These are phyloP conservation scores for Malacoctenus gilli DNA, from an alignment of 2,797 vertebrate species.

Conservation along the genomic window DNA sequence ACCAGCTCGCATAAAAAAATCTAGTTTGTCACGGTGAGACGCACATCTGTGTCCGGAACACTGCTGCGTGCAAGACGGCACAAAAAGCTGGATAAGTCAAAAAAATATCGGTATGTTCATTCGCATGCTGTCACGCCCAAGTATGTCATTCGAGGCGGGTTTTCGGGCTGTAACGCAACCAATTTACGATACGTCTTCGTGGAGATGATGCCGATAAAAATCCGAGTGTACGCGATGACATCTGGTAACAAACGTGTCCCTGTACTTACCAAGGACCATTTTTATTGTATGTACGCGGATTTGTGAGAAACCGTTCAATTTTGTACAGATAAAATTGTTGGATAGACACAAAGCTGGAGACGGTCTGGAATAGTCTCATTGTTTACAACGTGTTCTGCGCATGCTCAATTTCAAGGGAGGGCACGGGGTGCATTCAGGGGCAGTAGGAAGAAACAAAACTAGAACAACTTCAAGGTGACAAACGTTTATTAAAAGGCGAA, in stretches of 20 bases:
- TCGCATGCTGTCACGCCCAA: slow-evolving; percentile 80
- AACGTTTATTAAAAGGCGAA: neutral
- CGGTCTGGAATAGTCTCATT: slow-evolving; percentile 82
- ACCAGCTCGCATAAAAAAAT: neutral
- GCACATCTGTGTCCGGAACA: neutral
- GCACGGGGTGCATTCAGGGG: slow-evolving; percentile 52
- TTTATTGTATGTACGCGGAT: slow-evolving; percentile 42
- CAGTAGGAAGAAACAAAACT: slow-evolving; percentile 46
- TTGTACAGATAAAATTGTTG: slow-evolving; percentile 61
- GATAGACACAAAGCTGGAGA: slow-evolving; percentile 79
- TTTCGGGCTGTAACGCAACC: slow-evolving; percentile 63
- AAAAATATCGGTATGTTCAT: slow-evolving; percentile 29
- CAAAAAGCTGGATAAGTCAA: neutral
- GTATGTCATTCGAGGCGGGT: slow-evolving; percentile 68
- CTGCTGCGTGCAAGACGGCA: neutral
- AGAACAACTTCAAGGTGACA: neutral
- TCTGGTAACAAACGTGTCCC: slow-evolving; percentile 29
- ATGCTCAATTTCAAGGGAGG: slow-evolving; percentile 76
- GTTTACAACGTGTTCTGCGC: slow-evolving; percentile 82
- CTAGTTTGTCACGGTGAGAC: neutral
- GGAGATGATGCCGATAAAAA: slow-evolving; percentile 59
- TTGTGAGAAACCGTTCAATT: slow-evolving; percentile 48
- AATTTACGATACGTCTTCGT: slow-evolving; percentile 67
- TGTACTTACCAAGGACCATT: slow-evolving; percentile 77
- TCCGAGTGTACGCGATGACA: slow-evolving; percentile 54